A percentile compares a stretch with the other conserved stretches of the same genome.
These are phyloP conservation scores for Calephelis nemesis DNA, from an alignment of 1,140 invertebrate species.

Conservation along the genomic window DNA sequence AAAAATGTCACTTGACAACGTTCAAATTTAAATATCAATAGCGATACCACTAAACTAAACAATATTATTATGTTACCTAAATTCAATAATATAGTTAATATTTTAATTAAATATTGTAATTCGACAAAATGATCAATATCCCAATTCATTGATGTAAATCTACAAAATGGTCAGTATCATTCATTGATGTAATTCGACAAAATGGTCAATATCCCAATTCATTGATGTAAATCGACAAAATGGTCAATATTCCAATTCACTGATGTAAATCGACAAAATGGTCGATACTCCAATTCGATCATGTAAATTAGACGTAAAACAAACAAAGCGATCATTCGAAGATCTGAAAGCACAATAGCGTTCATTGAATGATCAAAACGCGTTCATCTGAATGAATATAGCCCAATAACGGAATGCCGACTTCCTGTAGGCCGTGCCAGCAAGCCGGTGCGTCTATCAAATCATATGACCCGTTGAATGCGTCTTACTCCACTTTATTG, in stretches of 20 bases:
- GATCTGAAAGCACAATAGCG: slow-evolving; percentile 61
- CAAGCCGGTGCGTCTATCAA: slow-evolving; percentile 65
- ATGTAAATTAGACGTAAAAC: slow-evolving; percentile 35
- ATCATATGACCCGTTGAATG: slow-evolving; percentile 70
- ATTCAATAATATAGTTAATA: no score
- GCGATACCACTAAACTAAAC: no score
- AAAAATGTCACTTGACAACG: no score
- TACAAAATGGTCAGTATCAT: neutral
- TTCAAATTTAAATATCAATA: no score
- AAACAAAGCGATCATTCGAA: slow-evolving; percentile 54
- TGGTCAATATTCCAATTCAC: neutral
- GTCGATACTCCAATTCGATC: neutral
- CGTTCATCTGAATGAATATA: slow-evolving; percentile 55
- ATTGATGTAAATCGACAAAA: no score
- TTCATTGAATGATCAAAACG: slow-evolving; percentile 58
- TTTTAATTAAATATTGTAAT: no score
- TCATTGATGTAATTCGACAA: neutral
- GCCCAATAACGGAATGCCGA: slow-evolving; percentile 58
- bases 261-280: neutral
- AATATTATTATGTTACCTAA: no score
- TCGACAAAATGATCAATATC: no score
- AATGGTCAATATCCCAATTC: neutral
- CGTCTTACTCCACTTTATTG: slow-evolving; percentile 76
- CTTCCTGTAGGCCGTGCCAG: slow-evolving; percentile 57
- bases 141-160: no score